phyloP scores from a whole-genome alignment of 2,113 vertebrate genomes.

The Ceyx cyanopectus region DNA sequence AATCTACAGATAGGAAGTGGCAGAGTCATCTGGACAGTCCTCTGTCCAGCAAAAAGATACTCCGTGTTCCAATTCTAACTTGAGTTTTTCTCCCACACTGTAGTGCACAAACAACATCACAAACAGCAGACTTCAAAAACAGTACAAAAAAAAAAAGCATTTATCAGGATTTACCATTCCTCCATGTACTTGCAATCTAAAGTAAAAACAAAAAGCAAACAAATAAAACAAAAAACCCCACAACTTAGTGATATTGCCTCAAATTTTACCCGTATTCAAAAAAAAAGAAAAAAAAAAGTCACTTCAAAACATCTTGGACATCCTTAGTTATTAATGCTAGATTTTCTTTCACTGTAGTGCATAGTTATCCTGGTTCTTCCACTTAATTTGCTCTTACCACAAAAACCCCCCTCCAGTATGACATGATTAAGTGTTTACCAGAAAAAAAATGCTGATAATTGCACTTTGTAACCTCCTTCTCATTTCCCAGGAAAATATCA shows the following conservation, averaged over 20 bases:
- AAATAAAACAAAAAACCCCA: not conserved
- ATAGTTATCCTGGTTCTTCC: conserved; percentile 78
- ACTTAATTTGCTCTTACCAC: conserved; percentile 72
- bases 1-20: conserved; percentile 48
- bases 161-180: conserved; percentile 67
- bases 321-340: conserved; percentile 70
- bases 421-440: conserved; percentile 74
- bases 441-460: conserved; percentile 89
- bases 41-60: not conserved
- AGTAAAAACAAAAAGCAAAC: not conserved
- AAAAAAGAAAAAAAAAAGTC: conserved; percentile 63
- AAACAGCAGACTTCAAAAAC: conserved; percentile 64
- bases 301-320: conserved; percentile 67
- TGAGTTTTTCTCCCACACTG: conserved; percentile 51
- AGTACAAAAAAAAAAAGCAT: conserved; percentile 66
- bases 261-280: conserved; percentile 84
- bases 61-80: conserved; percentile 44
- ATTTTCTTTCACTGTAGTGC: conserved; percentile 77
- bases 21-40: conserved; percentile 48
- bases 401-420: conserved; percentile 62
- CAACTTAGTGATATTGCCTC: conserved; percentile 82
- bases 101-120: conserved; percentile 65
- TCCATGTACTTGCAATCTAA: conserved; percentile 64
- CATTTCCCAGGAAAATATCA: conserved; percentile 74
- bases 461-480: conserved; percentile 89